A percentile compares a stretch with the other conserved stretches of the same genome.
phyloP scores from a whole-genome alignment of 2,888 invertebrate genomes.

The Amblyjoppa proteus region DNA sequence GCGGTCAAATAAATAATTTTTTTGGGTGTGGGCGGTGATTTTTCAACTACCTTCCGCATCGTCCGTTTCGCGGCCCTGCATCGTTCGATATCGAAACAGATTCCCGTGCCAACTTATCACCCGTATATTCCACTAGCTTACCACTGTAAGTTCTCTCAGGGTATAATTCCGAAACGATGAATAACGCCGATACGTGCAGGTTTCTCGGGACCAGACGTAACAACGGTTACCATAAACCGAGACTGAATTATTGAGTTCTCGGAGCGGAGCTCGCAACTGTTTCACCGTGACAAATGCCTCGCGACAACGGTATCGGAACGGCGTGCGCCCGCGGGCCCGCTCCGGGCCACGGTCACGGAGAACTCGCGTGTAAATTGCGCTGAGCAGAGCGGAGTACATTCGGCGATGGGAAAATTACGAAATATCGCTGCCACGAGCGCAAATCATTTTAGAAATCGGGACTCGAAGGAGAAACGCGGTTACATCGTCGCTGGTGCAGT shows the following conservation, averaged over 20 bases:
- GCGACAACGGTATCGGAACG: slow-evolving; percentile 8
- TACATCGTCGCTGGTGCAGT: slow-evolving; percentile 75
- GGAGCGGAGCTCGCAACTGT: background rate
- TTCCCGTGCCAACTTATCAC: slow-evolving; percentile 33
- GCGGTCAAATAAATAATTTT: no score
- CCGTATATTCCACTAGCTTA: slow-evolving; percentile 23
- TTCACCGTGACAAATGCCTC: slow-evolving; percentile 26
- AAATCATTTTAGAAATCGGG: slow-evolving; percentile 69
- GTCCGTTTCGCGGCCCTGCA: background rate
- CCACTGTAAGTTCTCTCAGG: background rate
- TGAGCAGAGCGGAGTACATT: background rate
- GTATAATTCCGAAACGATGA: slow-evolving; percentile 22
- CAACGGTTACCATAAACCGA: slow-evolving; percentile 15
- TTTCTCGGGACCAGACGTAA: slow-evolving; percentile 9
- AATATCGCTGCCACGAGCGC: slow-evolving; percentile 58
- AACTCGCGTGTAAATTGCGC: background rate
- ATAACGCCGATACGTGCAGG: slow-evolving; percentile 10
- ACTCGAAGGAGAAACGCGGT: slow-evolving; percentile 50
- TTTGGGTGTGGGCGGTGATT: background rate
- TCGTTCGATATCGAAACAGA: slow-evolving; percentile 15
- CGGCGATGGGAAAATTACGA: slow-evolving; percentile 29
- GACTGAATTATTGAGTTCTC: slow-evolving; percentile 33
- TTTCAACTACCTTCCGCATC: background rate
- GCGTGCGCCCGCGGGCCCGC: background rate
- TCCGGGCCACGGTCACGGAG: slow-evolving; percentile 1